Conservation (phyloP, 2,113 vertebrate species). For the Podarcis cretensis region DNA sequence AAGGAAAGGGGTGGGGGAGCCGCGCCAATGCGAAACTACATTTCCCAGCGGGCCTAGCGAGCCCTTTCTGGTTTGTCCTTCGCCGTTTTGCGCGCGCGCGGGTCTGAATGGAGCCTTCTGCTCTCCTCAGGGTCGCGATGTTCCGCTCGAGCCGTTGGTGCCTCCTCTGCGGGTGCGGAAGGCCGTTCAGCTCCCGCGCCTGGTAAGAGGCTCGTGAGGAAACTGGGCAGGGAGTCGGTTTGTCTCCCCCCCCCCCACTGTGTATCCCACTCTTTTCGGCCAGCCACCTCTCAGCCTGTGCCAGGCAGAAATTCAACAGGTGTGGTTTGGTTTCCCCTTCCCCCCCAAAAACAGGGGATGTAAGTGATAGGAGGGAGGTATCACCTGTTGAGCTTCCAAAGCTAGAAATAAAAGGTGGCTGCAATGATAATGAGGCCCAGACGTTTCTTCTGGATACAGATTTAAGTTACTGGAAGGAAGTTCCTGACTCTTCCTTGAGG, state of each 20-base stretch:
- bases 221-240: neutral
- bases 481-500: no score
- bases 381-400: neutral
- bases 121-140: neutral
- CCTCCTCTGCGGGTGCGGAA: neutral
- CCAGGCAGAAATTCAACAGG: neutral
- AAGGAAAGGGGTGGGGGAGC: neutral
- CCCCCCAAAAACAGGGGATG: no score
- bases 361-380: neutral
- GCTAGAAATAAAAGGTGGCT: neutral
- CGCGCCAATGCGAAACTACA: neutral
- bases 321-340: no score
- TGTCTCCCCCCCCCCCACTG: no score
- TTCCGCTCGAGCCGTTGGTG: neutral
- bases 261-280: neutral
- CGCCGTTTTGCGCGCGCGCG: no score
- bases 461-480: neutral
- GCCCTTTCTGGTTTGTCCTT: no score
- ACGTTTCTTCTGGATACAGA: neutral
- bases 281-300: neutral
- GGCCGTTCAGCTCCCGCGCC: neutral
- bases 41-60: neutral
- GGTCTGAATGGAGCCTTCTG: neutral
- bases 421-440: neutral
- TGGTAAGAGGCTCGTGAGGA: slow-evolving; percentile 1